Evolutionary conservation across 2,888 invertebrate genomes (phyloP).

Genomic region (Rhorus exstirpatorius): DNA sequence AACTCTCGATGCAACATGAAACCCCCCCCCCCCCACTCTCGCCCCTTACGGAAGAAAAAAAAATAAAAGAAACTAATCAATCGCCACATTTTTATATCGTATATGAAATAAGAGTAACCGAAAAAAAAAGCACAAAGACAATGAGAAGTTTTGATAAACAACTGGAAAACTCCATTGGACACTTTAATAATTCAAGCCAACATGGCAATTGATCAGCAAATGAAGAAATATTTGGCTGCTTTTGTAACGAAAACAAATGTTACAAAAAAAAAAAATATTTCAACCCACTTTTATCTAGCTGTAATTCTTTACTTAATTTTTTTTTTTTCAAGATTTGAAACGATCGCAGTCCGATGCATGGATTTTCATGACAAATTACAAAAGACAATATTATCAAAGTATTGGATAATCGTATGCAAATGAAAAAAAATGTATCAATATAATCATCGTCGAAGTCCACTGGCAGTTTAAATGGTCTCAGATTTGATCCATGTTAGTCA

Average conservation of each 20-base stretch:
- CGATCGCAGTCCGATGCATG: no score
- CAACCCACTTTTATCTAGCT: no score
- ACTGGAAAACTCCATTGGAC: no score
- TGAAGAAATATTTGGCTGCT: no score
- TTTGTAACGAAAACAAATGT: no score
- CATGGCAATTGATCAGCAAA: no score
- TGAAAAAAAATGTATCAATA: not conserved
- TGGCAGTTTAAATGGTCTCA: constrained; percentile 6
- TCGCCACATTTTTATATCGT: not conserved
- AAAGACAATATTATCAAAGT: not conserved
- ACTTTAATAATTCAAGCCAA: no score
- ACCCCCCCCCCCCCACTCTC: constrained; percentile 53
- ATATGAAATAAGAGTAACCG: not conserved
- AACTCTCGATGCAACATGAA: constrained; percentile 41
- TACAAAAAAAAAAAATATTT: no score
- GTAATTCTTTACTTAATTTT: no score
- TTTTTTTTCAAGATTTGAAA: not conserved
- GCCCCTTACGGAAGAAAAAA: constrained; percentile 9
- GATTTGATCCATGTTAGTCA: not conserved
- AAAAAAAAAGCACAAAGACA: no score
- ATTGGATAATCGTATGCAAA: not conserved
- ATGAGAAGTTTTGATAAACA: no score
- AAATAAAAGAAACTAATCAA: constrained; percentile 18
- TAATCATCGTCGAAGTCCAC: constrained; percentile 38
- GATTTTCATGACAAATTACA: not conserved